Conservation (phyloP, 2,888 invertebrate species). For the Eupithecia exiguata region DNA sequence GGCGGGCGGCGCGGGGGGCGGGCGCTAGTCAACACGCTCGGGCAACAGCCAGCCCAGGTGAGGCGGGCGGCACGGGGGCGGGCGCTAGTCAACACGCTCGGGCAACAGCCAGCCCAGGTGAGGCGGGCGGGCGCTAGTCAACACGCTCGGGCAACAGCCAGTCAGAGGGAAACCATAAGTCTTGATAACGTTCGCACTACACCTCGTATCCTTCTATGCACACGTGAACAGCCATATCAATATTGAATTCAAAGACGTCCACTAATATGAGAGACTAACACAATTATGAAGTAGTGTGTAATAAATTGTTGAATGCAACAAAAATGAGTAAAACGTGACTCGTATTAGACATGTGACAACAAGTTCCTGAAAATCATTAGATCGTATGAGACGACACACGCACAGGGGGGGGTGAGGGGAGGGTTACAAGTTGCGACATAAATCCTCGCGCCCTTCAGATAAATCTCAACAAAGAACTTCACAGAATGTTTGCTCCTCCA, state of each 20-base stretch:
- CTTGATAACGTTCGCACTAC: not conserved
- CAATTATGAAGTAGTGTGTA: not conserved
- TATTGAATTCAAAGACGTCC: not conserved
- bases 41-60: too few relatives aligned
- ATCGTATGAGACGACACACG: not conserved
- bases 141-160: constrained; percentile 12
- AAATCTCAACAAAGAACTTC: constrained; percentile 30
- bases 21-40: too few relatives aligned
- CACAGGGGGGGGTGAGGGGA: not conserved
- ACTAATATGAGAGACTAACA: not conserved
- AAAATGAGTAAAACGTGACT: not conserved
- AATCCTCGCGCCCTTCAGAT: constrained; percentile 28
- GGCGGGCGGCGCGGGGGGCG: too few relatives aligned
- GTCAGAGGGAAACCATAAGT: not conserved
- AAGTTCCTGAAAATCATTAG: not conserved
- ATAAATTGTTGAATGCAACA: not conserved
- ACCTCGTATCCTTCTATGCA: not conserved
- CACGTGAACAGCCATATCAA: not conserved
- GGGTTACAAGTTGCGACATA: constrained; percentile 21
- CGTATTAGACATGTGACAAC: not conserved
- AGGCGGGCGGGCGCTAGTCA: constrained; percentile 18
- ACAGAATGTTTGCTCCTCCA: constrained; percentile 15
- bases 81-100: too few relatives aligned
- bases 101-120: too few relatives aligned
- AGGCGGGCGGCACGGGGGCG: too few relatives aligned